phyloP scores from a whole-genome alignment of 2,888 invertebrate genomes.

The Stegana nigrithorax region DNA sequence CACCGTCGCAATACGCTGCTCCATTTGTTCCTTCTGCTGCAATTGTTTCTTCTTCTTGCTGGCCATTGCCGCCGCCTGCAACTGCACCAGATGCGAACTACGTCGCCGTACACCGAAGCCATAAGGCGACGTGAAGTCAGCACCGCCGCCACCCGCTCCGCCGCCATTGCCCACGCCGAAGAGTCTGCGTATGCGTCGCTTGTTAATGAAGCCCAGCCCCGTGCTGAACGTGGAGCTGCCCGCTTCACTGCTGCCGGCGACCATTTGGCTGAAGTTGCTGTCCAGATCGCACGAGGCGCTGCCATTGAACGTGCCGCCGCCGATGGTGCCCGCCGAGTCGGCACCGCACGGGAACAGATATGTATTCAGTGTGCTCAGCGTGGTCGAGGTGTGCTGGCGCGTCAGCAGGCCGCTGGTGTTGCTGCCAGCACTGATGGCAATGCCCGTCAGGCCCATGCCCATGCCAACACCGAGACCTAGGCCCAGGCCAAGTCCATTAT shows the following conservation, averaged over 20 bases:
- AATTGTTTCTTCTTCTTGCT: constrained; percentile 52
- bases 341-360: constrained; percentile 66
- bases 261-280: constrained; percentile 67
- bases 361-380: constrained; percentile 65
- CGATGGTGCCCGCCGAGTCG: constrained; percentile 56
- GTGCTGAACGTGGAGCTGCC: constrained; percentile 42
- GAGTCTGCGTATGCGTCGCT: constrained; percentile 55
- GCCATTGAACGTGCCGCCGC: constrained; percentile 55
- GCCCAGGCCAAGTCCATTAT: constrained; percentile 27
- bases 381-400: constrained; percentile 60
- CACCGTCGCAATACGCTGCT: constrained; percentile 58
- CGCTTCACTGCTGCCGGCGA: constrained; percentile 54
- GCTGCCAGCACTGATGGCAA: constrained; percentile 20
- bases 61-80: constrained; percentile 45
- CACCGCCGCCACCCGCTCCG: constrained; percentile 22
- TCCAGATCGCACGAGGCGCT: constrained; percentile 64
- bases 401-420: constrained; percentile 43
- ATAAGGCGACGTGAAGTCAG: constrained; percentile 18
- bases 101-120: constrained; percentile 45
- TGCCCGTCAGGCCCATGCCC: too few species aligned
- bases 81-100: constrained; percentile 59
- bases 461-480: too few species aligned
- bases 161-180: constrained; percentile 51
- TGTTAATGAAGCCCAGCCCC: constrained; percentile 59
- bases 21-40: constrained; percentile 52